phyloP scores from a whole-genome alignment of 2,113 vertebrate genomes.

The Reinhardtius hippoglossoides region DNA sequence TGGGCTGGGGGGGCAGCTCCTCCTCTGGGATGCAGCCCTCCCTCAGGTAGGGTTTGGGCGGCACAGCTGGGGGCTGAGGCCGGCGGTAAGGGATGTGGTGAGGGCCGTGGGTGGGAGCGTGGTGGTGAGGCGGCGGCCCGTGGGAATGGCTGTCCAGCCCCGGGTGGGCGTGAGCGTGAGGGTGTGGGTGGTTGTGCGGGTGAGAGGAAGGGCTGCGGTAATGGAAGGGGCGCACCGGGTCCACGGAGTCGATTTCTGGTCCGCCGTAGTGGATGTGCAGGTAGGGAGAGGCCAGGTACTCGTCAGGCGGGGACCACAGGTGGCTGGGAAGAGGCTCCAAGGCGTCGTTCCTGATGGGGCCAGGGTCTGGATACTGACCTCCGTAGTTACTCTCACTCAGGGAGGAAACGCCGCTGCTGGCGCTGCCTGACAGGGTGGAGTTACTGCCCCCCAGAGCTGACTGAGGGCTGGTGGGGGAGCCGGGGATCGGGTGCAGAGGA shows the following conservation, averaged over 20 bases:
- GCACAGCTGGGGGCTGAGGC: constrained; percentile 87
- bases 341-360: constrained; percentile 89
- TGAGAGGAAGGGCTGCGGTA: constrained; percentile 94
- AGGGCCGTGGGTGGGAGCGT: constrained; percentile 62
- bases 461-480: constrained; percentile 94
- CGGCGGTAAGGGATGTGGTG: constrained; percentile 77
- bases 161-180: constrained; percentile 74
- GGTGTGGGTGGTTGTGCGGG: constrained; percentile 79
- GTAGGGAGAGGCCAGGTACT: constrained; percentile 91
- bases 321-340: constrained; percentile 93
- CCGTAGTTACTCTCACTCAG: constrained; percentile 94
- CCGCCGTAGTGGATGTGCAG: constrained; percentile 94
- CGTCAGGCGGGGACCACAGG: constrained; percentile 90
- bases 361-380: constrained; percentile 80
- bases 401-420: constrained; percentile 96
- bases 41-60: constrained; percentile 93
- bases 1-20: constrained; percentile 84
- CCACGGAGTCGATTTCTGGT: constrained; percentile 90
- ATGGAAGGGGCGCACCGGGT: constrained; percentile 90
- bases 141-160: constrained; percentile 88
- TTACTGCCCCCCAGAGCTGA: constrained; percentile 95
- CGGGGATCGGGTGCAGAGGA: constrained; percentile 94
- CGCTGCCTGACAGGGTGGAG: constrained; percentile 94
- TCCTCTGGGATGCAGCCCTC: constrained; percentile 91
- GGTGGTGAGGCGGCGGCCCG: constrained; percentile 81